These are phyloP conservation scores for Martes martes DNA, from an alignment of 2,113 vertebrate genomes.

Conservation along the genomic window DNA sequence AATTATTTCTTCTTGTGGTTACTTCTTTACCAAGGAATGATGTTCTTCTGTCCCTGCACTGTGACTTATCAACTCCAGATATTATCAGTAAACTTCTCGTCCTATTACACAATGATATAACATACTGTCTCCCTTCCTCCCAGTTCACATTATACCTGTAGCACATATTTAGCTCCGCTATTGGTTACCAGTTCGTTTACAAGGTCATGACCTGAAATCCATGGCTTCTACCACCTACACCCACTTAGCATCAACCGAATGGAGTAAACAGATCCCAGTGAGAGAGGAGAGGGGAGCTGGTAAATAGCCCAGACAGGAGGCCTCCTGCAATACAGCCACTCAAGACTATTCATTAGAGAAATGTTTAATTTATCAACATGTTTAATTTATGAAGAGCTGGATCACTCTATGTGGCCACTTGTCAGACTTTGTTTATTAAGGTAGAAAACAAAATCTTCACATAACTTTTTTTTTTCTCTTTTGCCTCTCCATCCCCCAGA, in stretches of 20 bases:
- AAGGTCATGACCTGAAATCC: neutral
- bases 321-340: neutral
- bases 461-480: neutral
- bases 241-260: neutral
- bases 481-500: neutral
- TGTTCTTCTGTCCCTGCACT: neutral
- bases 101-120: neutral
- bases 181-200: neutral
- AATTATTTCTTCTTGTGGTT: neutral
- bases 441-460: slow-evolving; percentile 9
- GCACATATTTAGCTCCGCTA: neutral
- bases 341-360: neutral
- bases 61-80: neutral
- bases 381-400: neutral
- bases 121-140: neutral
- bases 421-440: neutral
- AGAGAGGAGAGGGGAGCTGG: neutral
- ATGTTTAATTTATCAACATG: neutral
- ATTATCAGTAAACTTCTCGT: neutral
- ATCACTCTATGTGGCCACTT: neutral
- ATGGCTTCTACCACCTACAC: neutral
- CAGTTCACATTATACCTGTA: neutral
- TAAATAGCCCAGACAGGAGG: too few species aligned
- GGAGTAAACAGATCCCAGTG: neutral
- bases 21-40: neutral